Conservation (phyloP, 2,797 vertebrate species). For the Smutsia temminckii region DNA sequence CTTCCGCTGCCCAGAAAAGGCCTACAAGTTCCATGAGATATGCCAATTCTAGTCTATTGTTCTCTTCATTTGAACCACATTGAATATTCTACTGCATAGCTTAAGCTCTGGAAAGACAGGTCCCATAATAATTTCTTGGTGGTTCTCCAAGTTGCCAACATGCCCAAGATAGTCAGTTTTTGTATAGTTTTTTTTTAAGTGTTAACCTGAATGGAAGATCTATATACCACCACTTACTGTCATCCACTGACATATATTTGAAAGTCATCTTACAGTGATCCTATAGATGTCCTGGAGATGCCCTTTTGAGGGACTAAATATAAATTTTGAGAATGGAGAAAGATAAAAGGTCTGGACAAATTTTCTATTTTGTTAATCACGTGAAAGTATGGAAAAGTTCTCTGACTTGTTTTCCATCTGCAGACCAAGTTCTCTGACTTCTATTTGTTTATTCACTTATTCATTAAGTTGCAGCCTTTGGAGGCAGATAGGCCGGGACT, state of each 20-base stretch:
- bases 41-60: background rate
- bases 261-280: background rate
- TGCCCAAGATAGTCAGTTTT: too few species aligned
- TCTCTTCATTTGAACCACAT: background rate
- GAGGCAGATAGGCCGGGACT: background rate
- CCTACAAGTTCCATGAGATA: background rate
- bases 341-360: background rate
- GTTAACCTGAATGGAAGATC: background rate
- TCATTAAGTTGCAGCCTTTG: background rate
- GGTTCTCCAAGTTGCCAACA: background rate
- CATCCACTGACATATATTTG: background rate
- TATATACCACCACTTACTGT: rapidly evolving
- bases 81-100: background rate
- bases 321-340: background rate
- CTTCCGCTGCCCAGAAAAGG: background rate
- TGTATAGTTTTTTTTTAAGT: too few species aligned
- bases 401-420: background rate
- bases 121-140: background rate
- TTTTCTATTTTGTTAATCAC: background rate
- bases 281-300: background rate
- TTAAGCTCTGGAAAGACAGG: background rate
- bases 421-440: background rate
- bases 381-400: background rate
- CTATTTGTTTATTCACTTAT: background rate
- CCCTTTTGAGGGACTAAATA: background rate